These are phyloP conservation scores for Clarias laeviceps DNA, from an alignment of 2,797 vertebrate genomes.

Conservation along the genomic window DNA sequence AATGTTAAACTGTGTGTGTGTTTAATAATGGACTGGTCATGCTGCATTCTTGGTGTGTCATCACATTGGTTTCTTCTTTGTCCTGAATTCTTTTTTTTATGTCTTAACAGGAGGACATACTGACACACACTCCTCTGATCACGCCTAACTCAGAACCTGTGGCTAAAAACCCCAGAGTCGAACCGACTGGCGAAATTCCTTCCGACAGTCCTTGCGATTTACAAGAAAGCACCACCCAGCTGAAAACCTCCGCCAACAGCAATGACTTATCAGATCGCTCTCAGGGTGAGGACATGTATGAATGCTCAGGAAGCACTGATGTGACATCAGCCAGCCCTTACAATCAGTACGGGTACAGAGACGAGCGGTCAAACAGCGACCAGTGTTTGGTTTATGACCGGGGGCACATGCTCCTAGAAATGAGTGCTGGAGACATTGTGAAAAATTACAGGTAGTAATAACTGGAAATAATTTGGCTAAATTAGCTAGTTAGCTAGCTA, in stretches of 20 bases:
- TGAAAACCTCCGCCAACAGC: not conserved
- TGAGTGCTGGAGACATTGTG: conserved; percentile 30
- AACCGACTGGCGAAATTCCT: not conserved
- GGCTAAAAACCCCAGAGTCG: rapidly evolving
- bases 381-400: conserved; percentile 34
- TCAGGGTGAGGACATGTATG: rapidly evolving
- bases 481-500: not conserved
- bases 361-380: not conserved
- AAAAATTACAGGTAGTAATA: conserved; percentile 5
- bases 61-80: not conserved
- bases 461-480: not conserved
- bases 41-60: not conserved
- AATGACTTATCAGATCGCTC: rapidly evolving
- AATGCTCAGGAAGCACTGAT: not conserved
- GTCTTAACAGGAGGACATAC: not conserved
- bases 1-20: not conserved
- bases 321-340: rapidly evolving
- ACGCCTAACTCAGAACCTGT: not conserved
- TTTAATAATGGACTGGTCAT: not conserved
- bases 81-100: not conserved
- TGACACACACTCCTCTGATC: too few species aligned
- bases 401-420: not conserved
- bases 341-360: not conserved
- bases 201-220: rapidly evolving
- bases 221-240: not conserved